Evolutionary conservation across 2,113 vertebrate species (phyloP).

Genomic region (Amblyopsis rosae): DNA sequence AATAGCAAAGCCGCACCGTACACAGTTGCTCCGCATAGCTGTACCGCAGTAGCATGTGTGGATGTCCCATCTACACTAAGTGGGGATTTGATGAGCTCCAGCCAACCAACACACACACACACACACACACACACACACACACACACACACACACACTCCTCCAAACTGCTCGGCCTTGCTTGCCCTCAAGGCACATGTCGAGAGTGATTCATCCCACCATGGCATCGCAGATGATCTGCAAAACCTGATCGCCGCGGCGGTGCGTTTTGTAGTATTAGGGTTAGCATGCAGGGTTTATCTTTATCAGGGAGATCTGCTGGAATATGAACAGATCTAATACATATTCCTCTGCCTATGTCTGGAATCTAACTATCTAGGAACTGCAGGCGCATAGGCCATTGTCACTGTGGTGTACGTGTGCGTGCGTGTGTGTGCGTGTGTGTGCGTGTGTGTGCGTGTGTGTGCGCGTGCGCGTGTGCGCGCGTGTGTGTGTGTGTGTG

Average conservation of each 20-base stretch:
- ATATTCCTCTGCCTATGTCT: constrained; percentile 41
- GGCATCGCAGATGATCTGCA: constrained; percentile 29
- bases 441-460: not conserved
- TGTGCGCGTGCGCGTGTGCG: constrained; percentile 5
- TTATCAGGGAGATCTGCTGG: constrained; percentile 23
- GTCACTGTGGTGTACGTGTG: not conserved
- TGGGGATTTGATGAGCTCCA: constrained; percentile 57
- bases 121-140: constrained; percentile 28
- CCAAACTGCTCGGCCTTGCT: constrained; percentile 20
- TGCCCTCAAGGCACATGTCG: constrained; percentile 4
- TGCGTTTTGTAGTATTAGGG: constrained; percentile 19
- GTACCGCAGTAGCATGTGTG: constrained; percentile 31
- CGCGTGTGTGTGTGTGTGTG: not conserved
- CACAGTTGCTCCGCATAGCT: constrained; percentile 37
- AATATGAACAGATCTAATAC: constrained; percentile 27
- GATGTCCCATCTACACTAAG: constrained; percentile 52
- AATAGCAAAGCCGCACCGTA: constrained; percentile 10
- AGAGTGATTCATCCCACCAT: constrained; percentile 26
- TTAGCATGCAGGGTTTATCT: constrained; percentile 21
- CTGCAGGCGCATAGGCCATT: constrained; percentile 1
- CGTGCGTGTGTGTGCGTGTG: not conserved
- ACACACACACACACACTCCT: constrained; percentile 21
- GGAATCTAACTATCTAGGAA: constrained; percentile 38
- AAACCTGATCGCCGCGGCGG: constrained; percentile 38
- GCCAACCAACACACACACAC: constrained; percentile 56